Evolutionary conservation across 1,140 invertebrate species (phyloP), one percentile per base, ranked within the genome.

Genomic region (Neodiprion pinetum): DNA sequence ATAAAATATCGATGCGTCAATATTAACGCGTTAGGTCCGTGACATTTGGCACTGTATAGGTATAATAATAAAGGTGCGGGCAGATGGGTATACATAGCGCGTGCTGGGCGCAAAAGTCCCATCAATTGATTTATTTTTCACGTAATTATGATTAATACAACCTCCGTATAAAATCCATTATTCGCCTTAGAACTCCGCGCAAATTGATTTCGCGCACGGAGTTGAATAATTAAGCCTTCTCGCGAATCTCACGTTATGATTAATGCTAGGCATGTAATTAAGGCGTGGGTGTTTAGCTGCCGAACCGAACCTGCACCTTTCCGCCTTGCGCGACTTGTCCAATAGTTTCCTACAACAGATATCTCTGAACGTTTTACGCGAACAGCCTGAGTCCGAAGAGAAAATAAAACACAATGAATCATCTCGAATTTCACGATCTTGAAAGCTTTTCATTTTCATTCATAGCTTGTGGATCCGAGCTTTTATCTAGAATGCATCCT

Each of bases 211-310:
- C 53, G 53, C 53, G 53, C 53, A 61, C 53, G 53, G 53, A 61
- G 53, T 61, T 61, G 53, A 61, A 61, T 61, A 61, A 61, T 61
- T 61, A 61, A 61, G 53, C 53, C 53, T 61, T 61, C 53, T 61
- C n/a, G 53, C 53, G 53, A 61, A 61, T 61, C 53, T 61, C 53
- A 17, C 53, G 5, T 61, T 61, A 61, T 61, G 53, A 61, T 61
- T 61, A 61, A 61, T 61, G 53, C 53, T 61, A 12, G 53, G 11
- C 53, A 17, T 12, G 53, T 17, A 61, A 61, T 61, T 61, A 61
- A 61, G 53, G 3, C 53, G 53, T 4, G 28, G 53, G 53, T 61
- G 53, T 61, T 61, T 61, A 61, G 53, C 53, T 61, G 53, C 53
- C 53, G 53, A 61, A 61, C 53, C 53, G n/a, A 40, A 40, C 28